Base-by-base conservation (phyloP, 1,140 invertebrate species). In the Rhopalosiphum maidis region DNA sequence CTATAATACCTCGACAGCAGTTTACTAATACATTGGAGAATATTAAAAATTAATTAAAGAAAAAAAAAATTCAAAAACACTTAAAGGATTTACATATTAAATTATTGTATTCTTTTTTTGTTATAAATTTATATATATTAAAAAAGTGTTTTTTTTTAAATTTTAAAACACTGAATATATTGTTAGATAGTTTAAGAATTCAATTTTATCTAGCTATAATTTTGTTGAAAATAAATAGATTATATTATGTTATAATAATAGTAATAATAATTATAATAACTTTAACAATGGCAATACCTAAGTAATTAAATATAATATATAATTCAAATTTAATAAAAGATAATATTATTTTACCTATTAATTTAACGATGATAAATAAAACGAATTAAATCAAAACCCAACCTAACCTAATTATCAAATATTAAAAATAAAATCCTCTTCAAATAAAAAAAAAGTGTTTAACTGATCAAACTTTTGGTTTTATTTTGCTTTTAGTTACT, bases 31-130 rank as follows among this genome's bases (percentile, higher is more conserved):
- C 15, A 77, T 5, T 77, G 30, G 30, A 15, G n/a, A 77, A 77
- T 77, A 77, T 77, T 77, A 77, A 77, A 77, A n/a, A 77, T 77
- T 77, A 77, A 77, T 77, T 77, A n/a, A 77, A 77, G 30, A 77
- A 77, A 77, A 68, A 68, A 68, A 68, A 4, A 77, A n/a, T 77
- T 77, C 30, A n/a, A 77, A 77, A 77, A 77, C n/a, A 77, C 30
- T n/a, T 77, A 77, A 77, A n/a, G n/a, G 60, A n/a, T 77, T 77
- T n/a, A 77, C n/a, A n/a, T n/a, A 77, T 18, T 77, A 77, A 77
- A 77, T 77, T 0, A 35, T 11, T n/a, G n/a, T 77, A 21, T 51
- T 51, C 11, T 51, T 51, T 77, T 77, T 77, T 77, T 77, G 15
- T 77, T n/a, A 7, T 77, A 77, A 77, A 77, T n/a, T n/a, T 46